These are phyloP conservation scores for Chrysogorgia sp. DNA, from an alignment of 92 coral and sea anemone species.

Conservation along the genomic window DNA sequence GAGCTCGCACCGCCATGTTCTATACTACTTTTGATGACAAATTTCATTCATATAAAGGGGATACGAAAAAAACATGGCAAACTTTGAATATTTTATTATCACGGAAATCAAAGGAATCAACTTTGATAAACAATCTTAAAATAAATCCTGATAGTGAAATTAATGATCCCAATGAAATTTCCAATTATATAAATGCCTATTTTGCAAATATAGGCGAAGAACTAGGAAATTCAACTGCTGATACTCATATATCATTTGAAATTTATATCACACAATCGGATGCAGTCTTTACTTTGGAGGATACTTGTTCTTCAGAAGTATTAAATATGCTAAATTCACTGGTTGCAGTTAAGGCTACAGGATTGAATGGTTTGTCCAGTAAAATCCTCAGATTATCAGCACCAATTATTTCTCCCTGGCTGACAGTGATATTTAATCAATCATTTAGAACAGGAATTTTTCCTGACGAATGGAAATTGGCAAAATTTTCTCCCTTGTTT, in stretches of 20 bases:
- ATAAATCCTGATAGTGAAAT: neutral
- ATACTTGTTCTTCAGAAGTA: slow-evolving; percentile 16
- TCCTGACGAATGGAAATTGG: neutral
- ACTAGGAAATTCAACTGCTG: slow-evolving; percentile 7
- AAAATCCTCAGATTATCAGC: too few species aligned
- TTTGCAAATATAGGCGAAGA: slow-evolving; percentile 19
- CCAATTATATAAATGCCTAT: neutral
- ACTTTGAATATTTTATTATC: neutral
- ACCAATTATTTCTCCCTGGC: too few species aligned
- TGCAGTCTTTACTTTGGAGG: slow-evolving; percentile 40
- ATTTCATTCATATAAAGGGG: neutral
- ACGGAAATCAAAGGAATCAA: neutral
- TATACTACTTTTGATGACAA: too few species aligned
- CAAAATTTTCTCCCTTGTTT: neutral
- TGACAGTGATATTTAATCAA: neutral
- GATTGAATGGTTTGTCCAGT: too few species aligned
- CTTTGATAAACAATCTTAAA: slow-evolving; percentile 1
- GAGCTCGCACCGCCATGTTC: too few species aligned
- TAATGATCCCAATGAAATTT: neutral
- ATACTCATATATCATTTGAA: slow-evolving; percentile 4
- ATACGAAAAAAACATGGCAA: neutral
- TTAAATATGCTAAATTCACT: too few species aligned
- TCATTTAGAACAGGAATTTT: slow-evolving; percentile 11
- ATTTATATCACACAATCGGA: slow-evolving; percentile 60
- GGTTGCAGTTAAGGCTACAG: too few species aligned